A percentile compares a stretch with the other conserved stretches of the same genome.
These are phyloP conservation scores for Protomyctophum bolini DNA, from an alignment of 2,113 vertebrate species.

Conservation along the genomic window DNA sequence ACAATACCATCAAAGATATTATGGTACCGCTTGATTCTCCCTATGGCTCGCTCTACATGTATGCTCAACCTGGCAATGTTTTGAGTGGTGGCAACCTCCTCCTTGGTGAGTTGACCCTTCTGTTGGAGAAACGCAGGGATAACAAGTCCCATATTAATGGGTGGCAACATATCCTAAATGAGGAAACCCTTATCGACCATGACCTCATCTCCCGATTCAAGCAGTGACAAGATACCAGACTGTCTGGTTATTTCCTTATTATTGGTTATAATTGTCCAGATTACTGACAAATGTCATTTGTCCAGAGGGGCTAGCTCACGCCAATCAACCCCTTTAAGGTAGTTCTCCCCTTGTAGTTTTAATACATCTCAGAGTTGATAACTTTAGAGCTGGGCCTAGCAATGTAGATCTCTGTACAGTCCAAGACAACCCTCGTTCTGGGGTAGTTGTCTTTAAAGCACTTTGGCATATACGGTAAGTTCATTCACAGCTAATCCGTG, in stretches of 20 bases:
- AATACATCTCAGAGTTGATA: background rate
- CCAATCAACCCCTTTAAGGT: background rate
- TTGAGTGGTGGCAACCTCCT: conserved; percentile 6
- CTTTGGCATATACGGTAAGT: conserved; percentile 3
- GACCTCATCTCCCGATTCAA: conserved; percentile 9
- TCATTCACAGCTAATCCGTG: conserved; percentile 5
- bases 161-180: background rate
- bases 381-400: background rate
- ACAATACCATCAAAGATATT: conserved; percentile 7
- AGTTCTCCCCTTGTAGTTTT: background rate
- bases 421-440: conserved; percentile 2
- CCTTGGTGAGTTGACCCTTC: conserved; percentile 2
- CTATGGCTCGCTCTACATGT: background rate
- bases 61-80: conserved; percentile 1
- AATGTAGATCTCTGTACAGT: conserved; percentile 2
- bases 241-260: conserved; percentile 4
- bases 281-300: conserved; percentile 5
- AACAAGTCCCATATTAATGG: conserved; percentile 3
- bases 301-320: background rate
- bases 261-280: too few species aligned
- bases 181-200: background rate
- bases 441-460: conserved; percentile 7
- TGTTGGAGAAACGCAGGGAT: conserved; percentile 1
- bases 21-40: conserved; percentile 6
- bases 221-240: conserved; percentile 9